Evolutionary conservation across 2,888 invertebrate genomes (phyloP), one percentile per base, ranked within the genome.

Genomic region (Apeira syringaria): DNA sequence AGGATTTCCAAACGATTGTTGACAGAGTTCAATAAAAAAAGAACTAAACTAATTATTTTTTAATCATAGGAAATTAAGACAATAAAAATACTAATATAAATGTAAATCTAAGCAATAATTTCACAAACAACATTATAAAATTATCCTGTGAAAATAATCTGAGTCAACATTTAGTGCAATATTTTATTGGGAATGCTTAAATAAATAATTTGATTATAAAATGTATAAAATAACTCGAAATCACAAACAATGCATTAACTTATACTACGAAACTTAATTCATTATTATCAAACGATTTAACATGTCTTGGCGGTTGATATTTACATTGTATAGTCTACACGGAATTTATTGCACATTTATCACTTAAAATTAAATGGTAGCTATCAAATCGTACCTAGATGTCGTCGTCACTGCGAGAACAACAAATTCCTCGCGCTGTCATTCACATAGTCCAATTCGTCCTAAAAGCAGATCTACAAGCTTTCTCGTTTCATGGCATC

Each of bases 31-130:
- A 41, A 35, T 35, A 50, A 56, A 46, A 22, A 15, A 7, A 5
- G 11, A 9, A 27, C 20, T 56, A 61, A 70, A 68, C 62, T 68
- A 74, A 70, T 40, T 76, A 71, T 65, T 63, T 83, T n/a, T 84
- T 86, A 85, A 80, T 86, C 68, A 82, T 81, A 80, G 79, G 80
- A 86, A 87, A 88, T 83, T 83, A 85, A 86, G 81, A 80, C 77
- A 81, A 83, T 84, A 86, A 84, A 83, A 84, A 86, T 82, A 84
- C 77, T 77, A 82, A 82, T 79, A 10, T 24, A 31, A 32, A 45
- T 39, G n/a, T 81, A 17, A 17, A 17, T 78, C 80, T 83, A 75
- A 79, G 18, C 76, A 81, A 74, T 79, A 75, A 77, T 77, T 78
- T 76, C 79, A 80, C 71, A 78, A 76, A 68, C 54, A 74, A 73